phyloP scores from a whole-genome alignment of 37 sponge, comb jelly and placozoan species.

The Cladorhizidae sp. region DNA sequence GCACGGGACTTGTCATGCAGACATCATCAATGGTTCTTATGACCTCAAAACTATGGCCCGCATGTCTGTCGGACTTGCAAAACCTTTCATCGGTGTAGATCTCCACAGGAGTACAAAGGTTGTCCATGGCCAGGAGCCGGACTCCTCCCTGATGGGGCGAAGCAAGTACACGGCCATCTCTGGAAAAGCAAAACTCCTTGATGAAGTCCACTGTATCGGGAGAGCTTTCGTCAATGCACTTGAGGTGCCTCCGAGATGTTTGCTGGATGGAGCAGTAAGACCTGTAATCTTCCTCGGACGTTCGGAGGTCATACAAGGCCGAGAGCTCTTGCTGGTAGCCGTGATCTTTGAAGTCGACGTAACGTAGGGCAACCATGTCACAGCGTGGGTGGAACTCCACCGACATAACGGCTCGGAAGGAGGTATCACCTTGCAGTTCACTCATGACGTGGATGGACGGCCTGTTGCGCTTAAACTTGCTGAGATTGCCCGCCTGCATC shows the following conservation, averaged over 20 bases:
- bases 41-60: slow-evolving; percentile 4
- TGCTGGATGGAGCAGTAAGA: background rate
- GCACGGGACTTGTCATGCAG: slow-evolving; percentile 14
- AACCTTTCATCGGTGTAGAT: slow-evolving; percentile 31
- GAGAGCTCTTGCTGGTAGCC: slow-evolving; percentile 21
- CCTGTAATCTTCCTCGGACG: background rate
- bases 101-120: slow-evolving; percentile 37
- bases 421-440: background rate
- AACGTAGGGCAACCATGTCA: slow-evolving; percentile 39
- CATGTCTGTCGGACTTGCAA: slow-evolving; percentile 1
- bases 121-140: slow-evolving; percentile 36
- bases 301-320: slow-evolving; percentile 31
- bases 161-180: slow-evolving; percentile 57
- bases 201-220: slow-evolving; percentile 31
- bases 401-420: slow-evolving; percentile 46
- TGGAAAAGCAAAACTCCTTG: slow-evolving; percentile 59
- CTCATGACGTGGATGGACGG: slow-evolving; percentile 33
- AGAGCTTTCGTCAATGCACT: slow-evolving; percentile 38
- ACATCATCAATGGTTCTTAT: background rate
- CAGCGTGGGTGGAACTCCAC: slow-evolving; percentile 45
- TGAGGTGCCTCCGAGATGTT: slow-evolving; percentile 13
- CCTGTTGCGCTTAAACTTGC: slow-evolving; percentile 6
- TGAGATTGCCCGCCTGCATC: background rate
- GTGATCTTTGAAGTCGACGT: slow-evolving; percentile 19
- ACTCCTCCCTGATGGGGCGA: slow-evolving; percentile 36